Base-by-base conservation (phyloP, 2,888 invertebrate species). In the Pecten maximus region DNA sequence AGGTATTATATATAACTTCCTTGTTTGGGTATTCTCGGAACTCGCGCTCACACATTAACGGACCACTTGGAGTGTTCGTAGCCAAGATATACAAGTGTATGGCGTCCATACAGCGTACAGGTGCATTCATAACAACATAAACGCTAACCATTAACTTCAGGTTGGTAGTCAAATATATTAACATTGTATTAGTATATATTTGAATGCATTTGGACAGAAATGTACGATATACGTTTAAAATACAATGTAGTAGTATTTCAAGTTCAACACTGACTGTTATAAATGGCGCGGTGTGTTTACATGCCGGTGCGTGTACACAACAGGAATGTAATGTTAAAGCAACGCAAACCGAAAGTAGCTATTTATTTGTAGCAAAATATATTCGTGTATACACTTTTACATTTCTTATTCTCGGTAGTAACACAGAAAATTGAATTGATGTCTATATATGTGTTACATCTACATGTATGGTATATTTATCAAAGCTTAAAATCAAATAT, bases 331-430 rank as follows among this genome's bases (percentile, higher is more conserved):
- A 35, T 74, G 74, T 35, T 74, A 74, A 74, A 28, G 35, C 28
- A 74, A 74, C 74, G 35, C 28, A 74, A 74, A 74, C 6, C 74
- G 74, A 74, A 74, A 74, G 74, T 74, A 74, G 74, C 28, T 12
- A 44, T 44, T 44, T 44, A 10, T 10, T 44, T 44, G 12, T n/a
- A n/a, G n/a, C n/a, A n/a, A n/a, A n/a, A n/a, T n/a, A n/a, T n/a
- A n/a, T n/a, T n/a, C n/a, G n/a, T n/a, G n/a, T n/a, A n/a, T n/a
- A n/a, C n/a, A n/a, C n/a, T n/a, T n/a, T n/a, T n/a, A n/a, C n/a
- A n/a, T n/a, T n/a, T n/a, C n/a, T n/a, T n/a, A n/a, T n/a, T n/a
- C n/a, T n/a, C n/a, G n/a, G n/a, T n/a, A n/a, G n/a, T n/a, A n/a
- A n/a, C n/a, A n/a, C n/a, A n/a, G n/a, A n/a, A n/a, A n/a, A n/a